Base-by-base conservation (phyloP, 2,888 invertebrate genomes). In the Clitarchus hookeri region DNA sequence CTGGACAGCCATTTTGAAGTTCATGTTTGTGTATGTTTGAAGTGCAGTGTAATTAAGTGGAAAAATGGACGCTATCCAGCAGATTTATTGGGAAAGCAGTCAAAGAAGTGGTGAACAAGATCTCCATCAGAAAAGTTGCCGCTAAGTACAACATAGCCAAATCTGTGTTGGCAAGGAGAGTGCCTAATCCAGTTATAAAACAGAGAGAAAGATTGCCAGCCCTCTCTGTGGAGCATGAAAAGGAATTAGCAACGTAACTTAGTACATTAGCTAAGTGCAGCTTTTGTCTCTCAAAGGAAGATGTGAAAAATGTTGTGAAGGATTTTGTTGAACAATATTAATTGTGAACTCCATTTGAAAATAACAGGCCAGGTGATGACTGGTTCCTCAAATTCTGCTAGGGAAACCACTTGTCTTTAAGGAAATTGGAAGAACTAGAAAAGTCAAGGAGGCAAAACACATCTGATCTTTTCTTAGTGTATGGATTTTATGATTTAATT, bases 401-500 rank as follows among this genome's bases (percentile, higher is more conserved):
- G 36, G 4, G 36, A 36, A 36, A 36, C 36, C 36, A 36, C 2
- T 36, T 36, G 36, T 36, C 36, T 36, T 36, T 36, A 36, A 36
- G 36, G 36, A 36, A 36, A 36, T 1, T 36, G 36, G 36, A 36
- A 36, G 2, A n/a, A 36, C 36, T 36, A 36, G 36, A 36, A 36
- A 36, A 77, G 25, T 65, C 77, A 65, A 65, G 77, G n/a, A 65
- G 77, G n/a, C 77, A 65, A n/a, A 65, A 65, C n/a, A 65, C 77
- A 23, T 65, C 77, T 65, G 77, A 65, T 65, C 77, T 6, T 65
- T 65, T 65, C 77, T 65, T 65, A n/a, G 77, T 65, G 77, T 65
- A 65, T n/a, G 77, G 77, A n/a, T n/a, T 65, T 65, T 65, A 65
- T 65, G 77, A 65, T n/a, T n/a, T 65, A 65, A n/a, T 65, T 23